Base-by-base conservation (phyloP, 2,797 vertebrate genomes). In the Tachyglossus aculeatus region DNA sequence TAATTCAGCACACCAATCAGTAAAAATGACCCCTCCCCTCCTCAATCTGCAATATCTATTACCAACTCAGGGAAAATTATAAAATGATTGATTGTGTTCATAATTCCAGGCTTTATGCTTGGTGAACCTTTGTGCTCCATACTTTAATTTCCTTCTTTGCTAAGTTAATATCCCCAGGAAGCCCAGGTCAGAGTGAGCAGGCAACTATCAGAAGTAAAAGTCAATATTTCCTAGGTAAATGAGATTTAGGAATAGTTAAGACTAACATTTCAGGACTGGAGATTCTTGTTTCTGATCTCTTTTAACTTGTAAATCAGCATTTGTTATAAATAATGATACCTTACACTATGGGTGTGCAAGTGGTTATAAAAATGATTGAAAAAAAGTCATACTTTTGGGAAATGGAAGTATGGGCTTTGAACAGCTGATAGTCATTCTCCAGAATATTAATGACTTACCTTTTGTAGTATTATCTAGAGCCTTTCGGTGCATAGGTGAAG, bases 1-100 rank as follows among this genome's bases (percentile, higher is more conserved):
- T 59, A 8, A 9, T 27, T 73, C 63, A 63, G 47, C 25, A 63
- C 4, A 15, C 12, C 8, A 27, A 66, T 44, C 38, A 79, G 63
- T 81, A 73, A 82, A 83, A 85, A 52, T 69, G 71, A 85, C 36
- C 40, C 37, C 50, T 52, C 70, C 37, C 18, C 24, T 21, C 40
- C n/a, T n/a, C 52, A 50, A 13, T 44, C 41, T 48, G 22, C 15
- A 69, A 62, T 74, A 13, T 55, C 48, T 70, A 57, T 38, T 33
- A 73, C 56, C 71, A 45, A 5, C 58, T 78, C 74, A 45, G 38
- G 52, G 58, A 70, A 77, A 81, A 73, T 57, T 74, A 18, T 48
- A 66, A 82, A 83, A 67, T 66, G 16, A 81, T 24, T 64, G 57
- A 83, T 33, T 51, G 45, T 71, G 40, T 16, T 78, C 60, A 59